A percentile compares a stretch with the other conserved stretches of the same genome.
These are phyloP conservation scores for Neocrepidodera transversa DNA, from an alignment of 2,888 invertebrate genomes.

Conservation along the genomic window DNA sequence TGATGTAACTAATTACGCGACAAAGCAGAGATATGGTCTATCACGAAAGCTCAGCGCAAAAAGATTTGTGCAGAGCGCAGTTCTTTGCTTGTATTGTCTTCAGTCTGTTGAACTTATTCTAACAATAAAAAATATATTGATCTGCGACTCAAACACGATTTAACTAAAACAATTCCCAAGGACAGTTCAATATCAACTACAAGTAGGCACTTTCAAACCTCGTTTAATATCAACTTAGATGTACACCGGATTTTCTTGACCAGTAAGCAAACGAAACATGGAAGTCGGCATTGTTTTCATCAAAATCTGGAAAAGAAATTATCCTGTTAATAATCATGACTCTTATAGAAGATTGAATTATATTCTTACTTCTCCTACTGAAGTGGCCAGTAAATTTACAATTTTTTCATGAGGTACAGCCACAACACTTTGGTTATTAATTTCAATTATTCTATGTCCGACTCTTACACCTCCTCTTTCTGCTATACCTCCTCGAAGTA, in stretches of 20 bases:
- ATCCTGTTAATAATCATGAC: too few relatives aligned
- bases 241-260: constrained; percentile 99
- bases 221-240: constrained; percentile 71
- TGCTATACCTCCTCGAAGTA: constrained; percentile 97
- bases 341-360: too few relatives aligned
- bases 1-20: constrained; percentile 50
- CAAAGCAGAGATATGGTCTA: constrained; percentile 60
- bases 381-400: constrained; percentile 97
- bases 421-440: constrained; percentile 99
- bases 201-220: constrained; percentile 70
- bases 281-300: constrained; percentile 99
- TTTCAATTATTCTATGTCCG: constrained; percentile 99
- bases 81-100: constrained; percentile 61
- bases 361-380: constrained; percentile 95
- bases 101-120: constrained; percentile 60
- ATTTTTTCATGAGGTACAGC: constrained; percentile 99
- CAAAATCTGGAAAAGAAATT: constrained; percentile 77
- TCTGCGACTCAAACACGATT: constrained; percentile 59
- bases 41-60: constrained; percentile 58
- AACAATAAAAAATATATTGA: constrained; percentile 59
- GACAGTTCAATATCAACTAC: constrained; percentile 60
- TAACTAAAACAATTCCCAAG: constrained; percentile 57
- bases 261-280: constrained; percentile 98
- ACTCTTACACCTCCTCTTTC: constrained; percentile 98
- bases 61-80: constrained; percentile 54